Evolutionary conservation across 2,113 vertebrate species (phyloP), one percentile per base, ranked within the genome.

Genomic region (Callorhinus ursinus): DNA sequence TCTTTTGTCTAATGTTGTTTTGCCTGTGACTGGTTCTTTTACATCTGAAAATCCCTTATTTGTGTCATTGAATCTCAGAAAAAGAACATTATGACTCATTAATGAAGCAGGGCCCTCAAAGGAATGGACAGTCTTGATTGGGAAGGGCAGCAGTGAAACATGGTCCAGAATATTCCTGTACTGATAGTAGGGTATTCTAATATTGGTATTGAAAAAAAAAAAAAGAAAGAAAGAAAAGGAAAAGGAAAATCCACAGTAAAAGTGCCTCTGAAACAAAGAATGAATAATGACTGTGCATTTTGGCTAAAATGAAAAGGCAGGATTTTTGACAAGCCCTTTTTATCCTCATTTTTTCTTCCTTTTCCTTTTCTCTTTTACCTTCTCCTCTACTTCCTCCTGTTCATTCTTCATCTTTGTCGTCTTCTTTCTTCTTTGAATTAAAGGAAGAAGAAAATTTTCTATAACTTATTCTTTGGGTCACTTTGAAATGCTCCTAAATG

Each of bases 261-360:
- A 91, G 82, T 88, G 82, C 14, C 72, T 96, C 67, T 81, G 87
- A 92, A 90, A 83, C 24, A 74, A 92, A 98, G 57, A 28, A 77
- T 96, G 74, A 93, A 51, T 87, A 88, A 95, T 53, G 28, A 36
- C 18, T 22, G 0, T 28, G 9, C 42, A 7, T 90, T 96, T 74
- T 61, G 74, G 28, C 28, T 42, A 71, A 84, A 76, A 39, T 59
- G 8, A 81, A 93, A 94, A 82, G 94, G 51, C n/a, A 95, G 28
- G 59, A 82, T 81, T 90, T 95, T 86, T 89, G 92, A 96, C 65
- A 96, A 92, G 42, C 4, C 57, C 5, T 28, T 87, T 72, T 76
- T 57, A 53, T 59, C 67, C n/a, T 81, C 33, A 42, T 63, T 88
- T 93, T 88, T 95, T 7, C 53, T 33, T 67, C 42, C 57, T 22